A percentile compares a stretch with the other conserved stretches of the same genome.
Conservation (phyloP, 2,888 invertebrate genomes). For the Anthophora plumipes region DNA sequence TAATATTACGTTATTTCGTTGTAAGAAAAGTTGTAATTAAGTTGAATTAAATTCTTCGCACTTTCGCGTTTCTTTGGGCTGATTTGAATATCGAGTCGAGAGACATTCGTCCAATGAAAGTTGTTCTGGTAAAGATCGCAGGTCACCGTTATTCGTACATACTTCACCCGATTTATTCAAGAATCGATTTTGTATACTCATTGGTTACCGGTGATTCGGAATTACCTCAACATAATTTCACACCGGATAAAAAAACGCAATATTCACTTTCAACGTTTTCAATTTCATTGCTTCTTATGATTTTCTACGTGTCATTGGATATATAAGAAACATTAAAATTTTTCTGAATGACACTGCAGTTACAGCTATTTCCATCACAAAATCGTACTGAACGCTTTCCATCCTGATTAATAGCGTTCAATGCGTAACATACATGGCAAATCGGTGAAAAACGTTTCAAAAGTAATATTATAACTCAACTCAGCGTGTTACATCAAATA, state of each 20-base stretch:
- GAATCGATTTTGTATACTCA: background rate
- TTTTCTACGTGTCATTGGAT: too few species aligned
- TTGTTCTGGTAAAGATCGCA: slow-evolving; percentile 4
- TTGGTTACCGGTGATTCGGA: background rate
- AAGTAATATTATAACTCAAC: background rate
- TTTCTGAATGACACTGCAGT: background rate
- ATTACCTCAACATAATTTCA: background rate
- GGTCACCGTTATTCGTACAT: background rate
- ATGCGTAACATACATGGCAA: background rate
- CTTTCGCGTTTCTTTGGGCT: slow-evolving; percentile 4
- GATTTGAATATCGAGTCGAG: background rate
- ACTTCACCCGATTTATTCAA: background rate
- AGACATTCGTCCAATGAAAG: slow-evolving; percentile 1
- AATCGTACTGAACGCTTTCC: background rate
- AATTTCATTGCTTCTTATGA: too few species aligned
- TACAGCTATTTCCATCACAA: background rate
- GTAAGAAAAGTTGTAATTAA: background rate
- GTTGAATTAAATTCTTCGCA: background rate
- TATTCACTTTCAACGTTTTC: too few species aligned
- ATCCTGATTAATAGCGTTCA: background rate
- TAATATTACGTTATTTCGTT: background rate
- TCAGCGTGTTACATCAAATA: background rate
- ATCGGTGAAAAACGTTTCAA: background rate
- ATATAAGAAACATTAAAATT: too few species aligned
- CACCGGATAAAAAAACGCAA: too few species aligned